phyloP scores from a whole-genome alignment of 2,113 vertebrate genomes.

The Otolemur garnettii region DNA sequence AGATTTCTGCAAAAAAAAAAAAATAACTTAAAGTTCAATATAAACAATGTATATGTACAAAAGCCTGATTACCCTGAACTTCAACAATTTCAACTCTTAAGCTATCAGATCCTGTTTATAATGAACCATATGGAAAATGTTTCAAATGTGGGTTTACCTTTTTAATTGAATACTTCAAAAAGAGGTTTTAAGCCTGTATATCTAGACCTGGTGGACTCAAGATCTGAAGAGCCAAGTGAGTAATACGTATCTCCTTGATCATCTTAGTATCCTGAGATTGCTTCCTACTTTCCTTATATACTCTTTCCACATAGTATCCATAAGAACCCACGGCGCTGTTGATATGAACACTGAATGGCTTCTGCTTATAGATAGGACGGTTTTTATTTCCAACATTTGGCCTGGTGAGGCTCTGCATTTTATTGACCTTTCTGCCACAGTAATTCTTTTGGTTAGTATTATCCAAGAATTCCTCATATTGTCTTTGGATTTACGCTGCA shows the following conservation, averaged over 20 bases:
- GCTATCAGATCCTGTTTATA: neutral
- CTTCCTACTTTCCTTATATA: neutral
- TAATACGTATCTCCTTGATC: neutral
- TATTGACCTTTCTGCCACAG: neutral
- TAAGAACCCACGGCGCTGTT: neutral
- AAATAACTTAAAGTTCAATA: neutral
- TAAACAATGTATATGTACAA: neutral
- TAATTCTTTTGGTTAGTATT: neutral
- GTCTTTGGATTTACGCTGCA: neutral
- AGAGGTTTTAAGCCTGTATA: neutral
- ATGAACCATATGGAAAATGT: neutral
- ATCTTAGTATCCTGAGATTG: neutral
- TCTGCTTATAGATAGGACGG: neutral
- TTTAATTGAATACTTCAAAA: neutral
- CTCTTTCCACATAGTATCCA: neutral
- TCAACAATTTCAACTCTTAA: neutral
- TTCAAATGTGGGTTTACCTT: neutral
- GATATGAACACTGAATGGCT: neutral
- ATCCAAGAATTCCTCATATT: neutral
- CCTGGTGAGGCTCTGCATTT: slow-evolving; percentile 14
- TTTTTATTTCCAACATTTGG: neutral
- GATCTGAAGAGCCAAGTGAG: neutral
- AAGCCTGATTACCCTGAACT: neutral
- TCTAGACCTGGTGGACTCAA: neutral
- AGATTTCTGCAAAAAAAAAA: neutral